Evolutionary conservation across 2,113 vertebrate species (phyloP), one percentile per base, ranked within the genome.

Genomic region (Acanthisitta chloris): DNA sequence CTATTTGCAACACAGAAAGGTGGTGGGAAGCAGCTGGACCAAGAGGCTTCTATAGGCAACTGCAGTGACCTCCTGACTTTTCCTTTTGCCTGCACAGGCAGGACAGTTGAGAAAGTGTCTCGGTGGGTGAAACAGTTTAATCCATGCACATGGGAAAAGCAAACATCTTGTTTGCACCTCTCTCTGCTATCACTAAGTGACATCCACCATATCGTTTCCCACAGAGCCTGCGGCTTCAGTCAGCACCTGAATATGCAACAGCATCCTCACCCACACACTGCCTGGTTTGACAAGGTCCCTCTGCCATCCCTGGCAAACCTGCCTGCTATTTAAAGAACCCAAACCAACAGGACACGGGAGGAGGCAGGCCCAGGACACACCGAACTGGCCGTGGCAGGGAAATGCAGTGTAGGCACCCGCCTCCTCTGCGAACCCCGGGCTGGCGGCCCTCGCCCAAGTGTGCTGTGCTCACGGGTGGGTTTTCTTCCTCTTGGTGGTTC

Each of bases 331-430:
- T 57, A 36, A 69, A 57, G 54, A 61, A 15, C 81, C 55, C 80
- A 10, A 9, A 19, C 28, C n/a, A 28, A 14, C 14, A 12, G 42
- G 28, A 24, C 23, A 15, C 14, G 45, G 29, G 26, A 21, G 48
- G 7, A 15, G 19, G 69, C 5, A 14, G 55, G 25, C 1, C 10
- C 9, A 0, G 88, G 31, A 4, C 34, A 3, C 28, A 6, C 2
- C 1, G 17, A 17, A 3, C 36, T 2, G 45, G 23, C 8, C 10
- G 10, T 6, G 5, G 8, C 1, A 3, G 51, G 34, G 29, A 24
- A 40, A 9, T 1, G 5, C 52, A 3, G 26, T 0, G 15, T 0
- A 1, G 29, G 23, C 51, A 1, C 20, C 26, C 8, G 16, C 16
- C 14, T 8, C 8, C 33, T 21, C 13, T 0, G 23, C 15, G 4